These are phyloP conservation scores for Salminus brasiliensis DNA, from an alignment of 2,113 vertebrate genomes.

Conservation along the genomic window DNA sequence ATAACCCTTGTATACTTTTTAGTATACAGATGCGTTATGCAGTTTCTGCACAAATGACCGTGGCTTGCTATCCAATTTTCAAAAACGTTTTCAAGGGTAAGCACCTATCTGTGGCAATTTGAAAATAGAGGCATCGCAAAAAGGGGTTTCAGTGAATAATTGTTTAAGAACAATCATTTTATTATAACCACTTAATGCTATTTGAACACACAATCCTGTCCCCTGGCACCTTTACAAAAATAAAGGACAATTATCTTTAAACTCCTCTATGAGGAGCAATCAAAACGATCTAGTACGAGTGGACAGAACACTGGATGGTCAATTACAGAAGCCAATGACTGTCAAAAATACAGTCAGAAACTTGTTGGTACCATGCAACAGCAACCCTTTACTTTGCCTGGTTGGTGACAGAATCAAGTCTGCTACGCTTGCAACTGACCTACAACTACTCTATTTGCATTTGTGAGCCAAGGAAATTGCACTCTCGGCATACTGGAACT, in stretches of 20 bases:
- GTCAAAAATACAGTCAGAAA: conserved; percentile 79
- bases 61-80: too few species aligned
- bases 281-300: conserved; percentile 60
- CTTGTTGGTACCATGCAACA: conserved; percentile 72
- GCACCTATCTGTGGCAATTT: background rate
- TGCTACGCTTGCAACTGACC: conserved; percentile 73
- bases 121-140: background rate
- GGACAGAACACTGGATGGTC: conserved; percentile 78
- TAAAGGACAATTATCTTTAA: conserved; percentile 66
- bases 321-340: conserved; percentile 70
- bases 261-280: conserved; percentile 20
- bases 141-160: background rate
- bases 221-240: conserved; percentile 40
- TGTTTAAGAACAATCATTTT: background rate
- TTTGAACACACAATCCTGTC: background rate
- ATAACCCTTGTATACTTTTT: too few species aligned
- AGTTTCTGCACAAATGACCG: too few species aligned
- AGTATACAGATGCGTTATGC: too few species aligned
- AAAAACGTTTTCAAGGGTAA: background rate
- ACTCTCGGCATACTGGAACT: conserved; percentile 67
- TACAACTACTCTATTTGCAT: conserved; percentile 69
- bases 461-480: conserved; percentile 60
- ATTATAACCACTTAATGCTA: background rate
- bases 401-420: conserved; percentile 68
- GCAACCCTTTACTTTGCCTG: conserved; percentile 47